Percentiles rank a stretch among this genome's conserved stretches.
phyloP scores from a whole-genome alignment of 2,113 vertebrate genomes.

The Tachysurus vachellii region DNA sequence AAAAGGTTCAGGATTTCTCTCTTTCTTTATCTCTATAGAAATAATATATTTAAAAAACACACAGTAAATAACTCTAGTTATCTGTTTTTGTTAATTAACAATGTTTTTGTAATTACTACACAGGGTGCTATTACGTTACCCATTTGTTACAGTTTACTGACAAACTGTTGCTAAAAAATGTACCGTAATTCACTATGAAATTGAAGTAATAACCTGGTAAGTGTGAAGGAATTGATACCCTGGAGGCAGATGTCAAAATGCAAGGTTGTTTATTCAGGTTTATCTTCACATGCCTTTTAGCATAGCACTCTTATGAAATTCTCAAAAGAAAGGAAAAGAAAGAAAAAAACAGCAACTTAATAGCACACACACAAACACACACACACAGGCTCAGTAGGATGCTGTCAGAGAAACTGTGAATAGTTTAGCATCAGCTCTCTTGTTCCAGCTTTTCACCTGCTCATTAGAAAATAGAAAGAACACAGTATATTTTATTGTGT shows the following conservation, averaged over 20 bases:
- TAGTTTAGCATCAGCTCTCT: not conserved
- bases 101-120: not conserved
- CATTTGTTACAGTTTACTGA: not conserved
- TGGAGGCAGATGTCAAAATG: not conserved
- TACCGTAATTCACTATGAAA: not conserved
- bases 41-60: too few species aligned
- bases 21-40: too few species aligned
- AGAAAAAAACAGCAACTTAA: not conserved
- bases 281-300: not conserved
- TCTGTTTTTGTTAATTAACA: not conserved
- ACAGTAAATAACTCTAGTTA: not conserved
- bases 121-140: not conserved
- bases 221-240: not conserved
- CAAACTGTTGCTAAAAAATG: not conserved
- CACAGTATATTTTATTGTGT: not conserved
- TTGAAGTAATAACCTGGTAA: not conserved
- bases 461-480: not conserved
- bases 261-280: not conserved
- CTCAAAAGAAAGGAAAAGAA: not conserved
- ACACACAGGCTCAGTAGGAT: not conserved
- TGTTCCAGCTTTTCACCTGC: not conserved
- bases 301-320: not conserved
- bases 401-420: not conserved
- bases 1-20: conserved; percentile 33
- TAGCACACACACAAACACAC: not conserved